Conservation (phyloP, 1,140 invertebrate species). For the Steinernema feltiae region DNA sequence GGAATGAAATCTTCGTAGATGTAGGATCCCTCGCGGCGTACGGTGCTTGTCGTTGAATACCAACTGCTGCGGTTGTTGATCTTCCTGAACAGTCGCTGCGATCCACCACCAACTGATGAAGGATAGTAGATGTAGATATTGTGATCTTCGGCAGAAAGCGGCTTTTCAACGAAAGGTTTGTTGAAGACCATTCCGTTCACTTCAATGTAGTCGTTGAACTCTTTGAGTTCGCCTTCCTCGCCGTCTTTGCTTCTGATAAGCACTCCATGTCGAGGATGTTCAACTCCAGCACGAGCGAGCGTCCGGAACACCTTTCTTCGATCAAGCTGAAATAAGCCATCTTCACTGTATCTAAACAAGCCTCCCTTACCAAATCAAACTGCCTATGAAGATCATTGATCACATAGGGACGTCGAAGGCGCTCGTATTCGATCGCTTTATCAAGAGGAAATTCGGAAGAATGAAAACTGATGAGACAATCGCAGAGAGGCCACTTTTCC, state of each 20-base stretch:
- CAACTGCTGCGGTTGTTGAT: slow-evolving; percentile 96
- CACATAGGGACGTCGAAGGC: slow-evolving; percentile 85
- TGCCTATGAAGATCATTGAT: slow-evolving; percentile 98
- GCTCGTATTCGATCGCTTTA: slow-evolving; percentile 94
- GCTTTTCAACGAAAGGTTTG: slow-evolving; percentile 97
- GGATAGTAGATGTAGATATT: slow-evolving; percentile 99
- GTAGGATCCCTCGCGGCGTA: slow-evolving; percentile 91
- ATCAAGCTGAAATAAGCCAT: slow-evolving; percentile 60
- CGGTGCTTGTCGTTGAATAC: slow-evolving; percentile 89
- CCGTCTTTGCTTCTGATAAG: slow-evolving; percentile 84
- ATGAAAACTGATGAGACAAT: slow-evolving; percentile 96
- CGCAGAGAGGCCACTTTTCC: slow-evolving; percentile 93
- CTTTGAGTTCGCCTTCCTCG: slow-evolving; percentile 85
- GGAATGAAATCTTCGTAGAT: slow-evolving; percentile 99
- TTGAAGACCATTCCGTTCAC: slow-evolving; percentile 93
- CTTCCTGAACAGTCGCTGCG: slow-evolving; percentile 93
- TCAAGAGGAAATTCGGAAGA: slow-evolving; percentile 88
- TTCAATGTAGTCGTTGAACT: slow-evolving; percentile 96
- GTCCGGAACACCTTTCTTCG: slow-evolving; percentile 87
- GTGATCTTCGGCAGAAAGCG: slow-evolving; percentile 95
- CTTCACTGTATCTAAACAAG: too few species aligned
- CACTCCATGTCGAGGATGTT: slow-evolving; percentile 93
- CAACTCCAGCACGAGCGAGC: slow-evolving; percentile 84
- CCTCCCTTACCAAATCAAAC: slow-evolving; percentile 89
- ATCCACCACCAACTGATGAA: slow-evolving; percentile 88